Evolutionary conservation across 2,113 vertebrate species (phyloP), one percentile per base, ranked within the genome.

Genomic region (Turdus rufiventris): DNA sequence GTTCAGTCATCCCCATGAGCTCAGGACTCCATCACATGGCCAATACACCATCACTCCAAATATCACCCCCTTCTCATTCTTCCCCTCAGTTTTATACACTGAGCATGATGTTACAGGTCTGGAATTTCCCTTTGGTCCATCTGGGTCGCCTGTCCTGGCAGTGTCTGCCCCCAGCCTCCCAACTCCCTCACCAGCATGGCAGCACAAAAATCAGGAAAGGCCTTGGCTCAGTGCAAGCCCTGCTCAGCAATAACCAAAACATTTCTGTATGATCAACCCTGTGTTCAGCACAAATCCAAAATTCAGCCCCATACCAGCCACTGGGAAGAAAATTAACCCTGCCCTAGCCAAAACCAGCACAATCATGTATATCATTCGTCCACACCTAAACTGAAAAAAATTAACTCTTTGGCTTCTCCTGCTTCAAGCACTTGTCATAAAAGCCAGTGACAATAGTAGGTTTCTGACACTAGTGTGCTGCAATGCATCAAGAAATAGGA

Each of bases 111-210:
- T 8, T 26, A 36, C 6, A 36, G 53, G 7, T 43, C 33, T 85
- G 62, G 26, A 60, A 43, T 10, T 36, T 33, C 14, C 20, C 33
- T 38, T 6, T 68, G 54, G 18, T n/a, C 45, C 61, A 3, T n/a
- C 28, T 14, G 38, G 10, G 14, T 61, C 54, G 36, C 21, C 26
- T 68, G 9, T 45, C 26, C 31, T 9, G 5, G 31, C 10, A 5
- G 3, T 34, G 36, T 24, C 45, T 18, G 36, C 31, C 50, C 31
- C 36, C 45, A 60, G 0, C 15, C 18, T 76, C 21, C 11, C 54
- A 51, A 5, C 9, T n/a, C 19, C 38, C 54, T 53, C 45, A 33
- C 12, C 23, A 68, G 21, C 0, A 0, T 26, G 43, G 26, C 33
- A 8, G 2, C 3, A 45, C 10, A 26, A 45, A 53, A 38, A 25